A percentile compares a stretch with the other conserved stretches of the same genome.
These are phyloP conservation scores for Carassius gibelio DNA, from an alignment of 2,113 vertebrate genomes.

Conservation along the genomic window DNA sequence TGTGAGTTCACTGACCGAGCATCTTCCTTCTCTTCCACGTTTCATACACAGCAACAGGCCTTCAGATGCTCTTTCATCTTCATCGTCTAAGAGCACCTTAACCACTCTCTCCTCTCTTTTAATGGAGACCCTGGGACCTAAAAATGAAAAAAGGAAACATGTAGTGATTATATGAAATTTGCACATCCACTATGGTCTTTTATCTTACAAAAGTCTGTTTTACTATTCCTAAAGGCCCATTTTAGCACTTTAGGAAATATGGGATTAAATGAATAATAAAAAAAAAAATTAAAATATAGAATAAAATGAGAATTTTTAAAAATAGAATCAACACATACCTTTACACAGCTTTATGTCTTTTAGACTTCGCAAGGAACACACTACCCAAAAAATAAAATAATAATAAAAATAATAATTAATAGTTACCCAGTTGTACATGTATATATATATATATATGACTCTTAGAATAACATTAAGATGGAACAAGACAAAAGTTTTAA, in stretches of 20 bases:
- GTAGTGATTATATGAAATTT: background rate
- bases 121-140: slow-evolving; percentile 62
- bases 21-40: slow-evolving; percentile 61
- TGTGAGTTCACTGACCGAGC: slow-evolving; percentile 53
- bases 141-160: background rate
- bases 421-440: no score
- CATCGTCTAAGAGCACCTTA: slow-evolving; percentile 55
- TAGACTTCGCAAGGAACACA: background rate
- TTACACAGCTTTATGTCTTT: background rate
- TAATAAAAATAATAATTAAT: no score
- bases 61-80: background rate
- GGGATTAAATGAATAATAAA: background rate
- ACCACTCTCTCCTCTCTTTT: slow-evolving; percentile 44
- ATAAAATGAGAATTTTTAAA: background rate
- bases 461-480: background rate
- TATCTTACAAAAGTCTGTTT: background rate
- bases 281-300: background rate
- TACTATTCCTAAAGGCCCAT: no score
- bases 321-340: background rate
- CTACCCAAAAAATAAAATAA: background rate
- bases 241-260: no score
- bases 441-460: no score
- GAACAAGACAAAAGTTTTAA: no score
- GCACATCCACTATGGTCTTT: background rate
- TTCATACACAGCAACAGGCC: slow-evolving; percentile 62